Evolutionary conservation across 2,888 invertebrate genomes (phyloP).

Genomic region (Calliscelio sp.): DNA sequence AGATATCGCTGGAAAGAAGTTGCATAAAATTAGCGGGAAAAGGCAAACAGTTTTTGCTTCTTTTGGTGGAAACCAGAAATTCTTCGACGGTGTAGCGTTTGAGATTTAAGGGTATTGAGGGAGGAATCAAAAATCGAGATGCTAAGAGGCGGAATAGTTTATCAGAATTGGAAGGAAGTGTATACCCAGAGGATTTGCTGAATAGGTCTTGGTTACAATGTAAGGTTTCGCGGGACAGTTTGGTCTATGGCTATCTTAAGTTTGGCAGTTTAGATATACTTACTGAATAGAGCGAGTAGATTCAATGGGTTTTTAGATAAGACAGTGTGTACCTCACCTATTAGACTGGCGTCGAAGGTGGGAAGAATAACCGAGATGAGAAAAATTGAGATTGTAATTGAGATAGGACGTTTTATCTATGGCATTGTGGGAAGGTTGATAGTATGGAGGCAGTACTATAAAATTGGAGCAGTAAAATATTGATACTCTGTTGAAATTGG

Average conservation of each 20-base stretch:
- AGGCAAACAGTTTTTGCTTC: background rate
- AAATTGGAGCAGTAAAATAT: no score
- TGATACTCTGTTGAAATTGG: no score
- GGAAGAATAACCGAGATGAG: background rate
- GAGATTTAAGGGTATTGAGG: background rate
- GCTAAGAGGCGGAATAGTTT: no score
- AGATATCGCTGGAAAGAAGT: background rate
- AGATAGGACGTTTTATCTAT: no score
- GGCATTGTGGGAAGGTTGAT: no score
- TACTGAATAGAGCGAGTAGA: background rate
- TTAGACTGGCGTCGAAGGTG: no score
- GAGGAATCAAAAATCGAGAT: no score
- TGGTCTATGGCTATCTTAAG: background rate
- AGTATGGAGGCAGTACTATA: no score
- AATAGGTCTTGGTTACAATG: background rate
- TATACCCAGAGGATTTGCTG: no score
- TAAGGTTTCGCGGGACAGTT: background rate
- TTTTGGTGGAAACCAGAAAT: background rate
- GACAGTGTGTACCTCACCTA: background rate
- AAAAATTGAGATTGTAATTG: background rate
- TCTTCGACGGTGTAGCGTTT: background rate
- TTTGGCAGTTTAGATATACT: constrained; percentile 1
- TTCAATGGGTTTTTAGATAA: constrained; percentile 2
- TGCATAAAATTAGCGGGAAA: constrained; percentile 13
- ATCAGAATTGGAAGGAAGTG: no score